Conservation (phyloP, 2,113 vertebrate genomes). For the Microtus ochrogaster region DNA sequence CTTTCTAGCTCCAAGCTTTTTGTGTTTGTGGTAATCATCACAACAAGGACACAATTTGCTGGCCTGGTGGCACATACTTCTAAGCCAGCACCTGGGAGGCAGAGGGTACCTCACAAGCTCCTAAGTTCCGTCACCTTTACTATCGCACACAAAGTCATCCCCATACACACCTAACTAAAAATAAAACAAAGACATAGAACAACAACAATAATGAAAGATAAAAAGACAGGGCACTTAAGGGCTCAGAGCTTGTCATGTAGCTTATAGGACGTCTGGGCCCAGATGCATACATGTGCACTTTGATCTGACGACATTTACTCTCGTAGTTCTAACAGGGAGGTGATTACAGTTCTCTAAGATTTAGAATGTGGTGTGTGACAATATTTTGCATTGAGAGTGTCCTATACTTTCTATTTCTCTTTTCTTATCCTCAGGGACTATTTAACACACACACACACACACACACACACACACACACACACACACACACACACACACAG, state of each 20-base stretch:
- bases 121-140: neutral
- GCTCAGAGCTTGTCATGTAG: neutral
- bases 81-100: neutral
- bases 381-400: neutral
- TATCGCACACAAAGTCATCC: neutral
- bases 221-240: neutral
- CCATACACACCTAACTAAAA: neutral
- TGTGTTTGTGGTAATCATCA: neutral
- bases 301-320: neutral
- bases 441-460: too few relatives aligned
- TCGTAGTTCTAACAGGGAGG: neutral
- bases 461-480: too few relatives aligned
- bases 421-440: neutral
- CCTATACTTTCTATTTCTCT: neutral
- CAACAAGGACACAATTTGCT: slow-evolving; percentile 20
- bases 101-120: neutral
- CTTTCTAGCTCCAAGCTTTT: neutral
- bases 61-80: neutral
- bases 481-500: too few relatives aligned
- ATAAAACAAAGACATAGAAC: neutral
- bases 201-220: neutral
- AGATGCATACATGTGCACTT: neutral
- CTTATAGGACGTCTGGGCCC: neutral
- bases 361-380: neutral
- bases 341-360: neutral